These are phyloP conservation scores for Rhyzopertha dominica DNA, from an alignment of 1,140 invertebrate species.

Conservation along the genomic window DNA sequence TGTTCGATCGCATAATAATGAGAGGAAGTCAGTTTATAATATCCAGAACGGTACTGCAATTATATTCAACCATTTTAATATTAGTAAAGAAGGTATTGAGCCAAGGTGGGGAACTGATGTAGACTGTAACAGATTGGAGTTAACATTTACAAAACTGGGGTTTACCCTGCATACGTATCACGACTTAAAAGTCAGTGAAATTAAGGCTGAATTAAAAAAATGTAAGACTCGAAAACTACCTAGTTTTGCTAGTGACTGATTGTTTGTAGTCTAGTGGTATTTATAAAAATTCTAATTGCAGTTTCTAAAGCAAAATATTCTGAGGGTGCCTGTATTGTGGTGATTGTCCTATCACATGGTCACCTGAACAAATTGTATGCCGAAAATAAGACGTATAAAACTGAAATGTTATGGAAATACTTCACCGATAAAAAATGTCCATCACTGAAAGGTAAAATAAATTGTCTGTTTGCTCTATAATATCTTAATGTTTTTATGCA, in stretches of 20 bases:
- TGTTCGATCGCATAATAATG: conserved; percentile 3
- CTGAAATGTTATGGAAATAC: conserved; percentile 6
- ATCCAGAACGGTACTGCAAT: not conserved
- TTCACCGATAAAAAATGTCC: conserved; percentile 6
- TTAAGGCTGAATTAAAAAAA: conserved; percentile 1
- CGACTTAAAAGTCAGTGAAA: not conserved
- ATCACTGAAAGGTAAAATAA: conserved; percentile 2
- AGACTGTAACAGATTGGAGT: not conserved
- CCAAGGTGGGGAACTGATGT: conserved; percentile 4
- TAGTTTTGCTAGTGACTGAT: too few relatives aligned
- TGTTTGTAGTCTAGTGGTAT: too few relatives aligned
- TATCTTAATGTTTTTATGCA: not conserved
- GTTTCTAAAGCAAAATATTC: too few relatives aligned
- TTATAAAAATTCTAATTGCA: too few relatives aligned
- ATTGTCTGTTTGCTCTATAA: not conserved
- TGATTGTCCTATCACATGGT: too few relatives aligned
- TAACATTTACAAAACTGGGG: not conserved
- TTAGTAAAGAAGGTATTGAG: not conserved
- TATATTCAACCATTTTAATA: not conserved
- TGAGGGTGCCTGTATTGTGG: too few relatives aligned
- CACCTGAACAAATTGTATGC: conserved; percentile 1
- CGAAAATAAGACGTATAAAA: conserved; percentile 5
- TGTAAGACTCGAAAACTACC: too few relatives aligned
- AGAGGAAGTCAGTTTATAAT: not conserved
- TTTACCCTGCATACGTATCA: conserved; percentile 2